These are phyloP conservation scores for Magallana angulata DNA, from an alignment of 1,140 invertebrate species.

Conservation along the genomic window DNA sequence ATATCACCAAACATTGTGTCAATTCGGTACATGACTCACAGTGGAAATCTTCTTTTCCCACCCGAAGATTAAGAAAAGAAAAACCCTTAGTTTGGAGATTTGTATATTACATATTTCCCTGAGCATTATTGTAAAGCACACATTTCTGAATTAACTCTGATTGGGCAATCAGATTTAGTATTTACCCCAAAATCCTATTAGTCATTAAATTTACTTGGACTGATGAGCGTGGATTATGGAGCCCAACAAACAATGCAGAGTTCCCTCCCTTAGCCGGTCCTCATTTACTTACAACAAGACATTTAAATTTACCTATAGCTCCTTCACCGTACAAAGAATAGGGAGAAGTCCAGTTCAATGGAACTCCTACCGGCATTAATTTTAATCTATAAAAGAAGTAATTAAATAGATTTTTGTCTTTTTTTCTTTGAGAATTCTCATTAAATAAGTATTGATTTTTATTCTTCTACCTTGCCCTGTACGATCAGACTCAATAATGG, in stretches of 20 bases:
- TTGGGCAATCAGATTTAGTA: slow-evolving; percentile 12
- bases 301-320: background rate
- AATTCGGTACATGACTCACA: background rate
- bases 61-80: background rate
- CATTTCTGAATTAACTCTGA: slow-evolving; percentile 3
- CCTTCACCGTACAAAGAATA: no score
- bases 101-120: background rate
- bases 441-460: background rate
- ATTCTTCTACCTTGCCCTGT: background rate
- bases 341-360: no score
- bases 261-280: background rate
- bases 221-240: background rate
- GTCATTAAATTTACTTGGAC: background rate
- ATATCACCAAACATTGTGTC: slow-evolving; percentile 27
- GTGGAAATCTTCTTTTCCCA: slow-evolving; percentile 28
- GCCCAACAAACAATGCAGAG: background rate
- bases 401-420: no score
- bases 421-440: background rate
- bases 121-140: slow-evolving; percentile 7
- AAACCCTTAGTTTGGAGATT: slow-evolving; percentile 14
- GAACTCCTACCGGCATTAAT: no score
- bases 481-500: no score
- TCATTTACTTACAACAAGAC: background rate
- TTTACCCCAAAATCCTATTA: slow-evolving; percentile 6
- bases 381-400: no score